Evolutionary conservation across 2,888 invertebrate species (phyloP).

Genomic region (Amphipoea oculea): DNA sequence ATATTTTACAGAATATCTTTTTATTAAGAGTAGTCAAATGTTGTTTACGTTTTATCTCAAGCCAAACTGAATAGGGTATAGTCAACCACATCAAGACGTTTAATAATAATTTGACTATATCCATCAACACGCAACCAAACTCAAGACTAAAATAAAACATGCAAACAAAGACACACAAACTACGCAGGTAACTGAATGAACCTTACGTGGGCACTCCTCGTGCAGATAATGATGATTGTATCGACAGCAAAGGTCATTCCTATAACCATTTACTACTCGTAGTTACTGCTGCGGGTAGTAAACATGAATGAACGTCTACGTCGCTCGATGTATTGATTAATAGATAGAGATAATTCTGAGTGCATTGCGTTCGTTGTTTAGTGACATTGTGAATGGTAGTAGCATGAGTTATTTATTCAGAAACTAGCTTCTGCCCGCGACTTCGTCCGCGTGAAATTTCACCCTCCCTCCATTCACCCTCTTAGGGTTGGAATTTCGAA

Average conservation of each 20-base stretch:
- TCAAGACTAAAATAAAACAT: neutral
- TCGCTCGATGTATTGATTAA: constrained; percentile 44
- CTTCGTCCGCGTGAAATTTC: no score
- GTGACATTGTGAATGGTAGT: constrained; percentile 1
- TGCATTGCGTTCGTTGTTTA: constrained; percentile 22
- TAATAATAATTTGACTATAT: neutral
- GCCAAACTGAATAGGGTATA: neutral
- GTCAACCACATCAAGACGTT: neutral
- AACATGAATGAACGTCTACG: constrained; percentile 52
- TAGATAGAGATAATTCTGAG: constrained; percentile 46
- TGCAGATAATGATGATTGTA: constrained; percentile 51
- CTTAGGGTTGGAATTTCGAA: no score
- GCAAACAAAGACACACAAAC: neutral
- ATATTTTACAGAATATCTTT: no score
- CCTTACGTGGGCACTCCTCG: constrained; percentile 35
- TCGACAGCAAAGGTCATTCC: constrained; percentile 47
- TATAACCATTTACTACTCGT: constrained; percentile 1
- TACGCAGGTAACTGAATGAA: constrained; percentile 32
- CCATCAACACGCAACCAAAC: neutral
- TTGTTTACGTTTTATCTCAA: no score
- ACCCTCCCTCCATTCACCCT: no score
- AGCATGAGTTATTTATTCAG: neutral
- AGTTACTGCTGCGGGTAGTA: neutral
- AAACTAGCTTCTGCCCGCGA: neutral
- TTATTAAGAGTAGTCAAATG: no score